phyloP scores from a whole-genome alignment of 2,797 vertebrate species.

The Craterocephalus amniculus region DNA sequence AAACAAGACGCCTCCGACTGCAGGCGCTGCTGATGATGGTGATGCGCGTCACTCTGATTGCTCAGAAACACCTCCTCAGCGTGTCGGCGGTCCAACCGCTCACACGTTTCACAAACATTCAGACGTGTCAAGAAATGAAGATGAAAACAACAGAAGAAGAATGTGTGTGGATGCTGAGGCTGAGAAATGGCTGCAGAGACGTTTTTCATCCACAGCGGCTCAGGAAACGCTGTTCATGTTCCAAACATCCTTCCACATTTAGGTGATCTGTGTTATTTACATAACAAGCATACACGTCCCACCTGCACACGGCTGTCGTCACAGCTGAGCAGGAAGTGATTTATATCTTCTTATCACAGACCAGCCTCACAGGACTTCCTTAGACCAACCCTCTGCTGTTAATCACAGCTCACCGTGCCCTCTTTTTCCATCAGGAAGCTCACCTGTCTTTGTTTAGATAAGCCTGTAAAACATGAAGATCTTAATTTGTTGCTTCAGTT shows the following conservation, averaged over 20 bases:
- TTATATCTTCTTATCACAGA: neutral
- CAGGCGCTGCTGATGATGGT: slow-evolving; percentile 5
- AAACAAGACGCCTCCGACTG: slow-evolving; percentile 17
- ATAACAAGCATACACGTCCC: neutral
- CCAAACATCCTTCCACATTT: neutral
- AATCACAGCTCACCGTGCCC: neutral
- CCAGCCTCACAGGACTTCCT: neutral
- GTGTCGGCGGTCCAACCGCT: neutral
- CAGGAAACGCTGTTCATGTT: neutral
- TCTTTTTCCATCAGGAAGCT: neutral
- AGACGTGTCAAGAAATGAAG: neutral
- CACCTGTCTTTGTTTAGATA: neutral
- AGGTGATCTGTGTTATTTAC: neutral
- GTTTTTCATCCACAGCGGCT: neutral
- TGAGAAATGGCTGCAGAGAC: neutral
- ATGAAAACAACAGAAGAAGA: neutral
- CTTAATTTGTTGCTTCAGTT: neutral
- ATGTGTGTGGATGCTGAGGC: neutral
- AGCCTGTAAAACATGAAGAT: neutral
- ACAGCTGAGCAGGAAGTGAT: slow-evolving; percentile 12
- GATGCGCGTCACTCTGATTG: slow-evolving; percentile 15
- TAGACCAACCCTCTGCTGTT: neutral
- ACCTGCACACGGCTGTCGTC: neutral
- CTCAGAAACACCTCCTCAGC: slow-evolving; percentile 8
- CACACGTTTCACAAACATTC: neutral